phyloP scores from a whole-genome alignment of 64 coral and sea anemone species.

The Pocillopora damicornis region DNA sequence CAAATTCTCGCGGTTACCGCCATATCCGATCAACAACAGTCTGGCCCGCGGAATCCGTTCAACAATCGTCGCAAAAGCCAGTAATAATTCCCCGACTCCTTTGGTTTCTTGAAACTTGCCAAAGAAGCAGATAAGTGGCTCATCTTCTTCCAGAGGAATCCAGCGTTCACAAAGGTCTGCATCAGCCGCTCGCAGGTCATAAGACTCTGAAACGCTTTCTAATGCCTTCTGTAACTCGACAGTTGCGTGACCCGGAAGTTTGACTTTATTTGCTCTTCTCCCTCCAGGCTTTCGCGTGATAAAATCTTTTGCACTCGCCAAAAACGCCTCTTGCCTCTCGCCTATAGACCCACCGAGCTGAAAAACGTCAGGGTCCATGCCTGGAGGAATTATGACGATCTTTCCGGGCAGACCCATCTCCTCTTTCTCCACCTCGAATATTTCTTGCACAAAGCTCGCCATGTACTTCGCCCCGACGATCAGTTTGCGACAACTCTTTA shows the following conservation, averaged over 20 bases:
- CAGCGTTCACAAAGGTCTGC: conserved; percentile 83
- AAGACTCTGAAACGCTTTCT: conserved; percentile 55
- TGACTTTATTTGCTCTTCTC: conserved; percentile 31
- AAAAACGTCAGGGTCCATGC: conserved; percentile 86
- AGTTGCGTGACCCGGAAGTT: conserved; percentile 14
- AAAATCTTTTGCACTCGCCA: conserved; percentile 64
- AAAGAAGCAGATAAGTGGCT: conserved; percentile 84
- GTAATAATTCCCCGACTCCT: conserved; percentile 83
- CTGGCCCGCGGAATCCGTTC: conserved; percentile 64
- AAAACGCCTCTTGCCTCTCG: conserved; percentile 64
- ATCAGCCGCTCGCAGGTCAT: conserved; percentile 76
- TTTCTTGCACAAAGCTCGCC: conserved; percentile 47
- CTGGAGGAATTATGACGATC: conserved; percentile 82
- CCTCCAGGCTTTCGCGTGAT: conserved; percentile 70
- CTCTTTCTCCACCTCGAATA: conserved; percentile 55
- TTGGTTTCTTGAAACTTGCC: conserved; percentile 91
- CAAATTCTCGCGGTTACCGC: conserved; percentile 80
- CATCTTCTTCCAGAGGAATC: conserved; percentile 65
- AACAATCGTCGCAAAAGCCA: conserved; percentile 75
- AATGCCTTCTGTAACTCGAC: conserved; percentile 52
- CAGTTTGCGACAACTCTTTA: conserved; percentile 54
- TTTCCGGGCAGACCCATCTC: conserved; percentile 61
- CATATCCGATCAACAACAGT: conserved; percentile 80
- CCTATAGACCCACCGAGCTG: conserved; percentile 47
- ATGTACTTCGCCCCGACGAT: conserved; percentile 89